Percentiles rank a stretch among this genome's conserved stretches.
Conservation (phyloP, 2,888 invertebrate genomes). For the Acronicta psi region DNA sequence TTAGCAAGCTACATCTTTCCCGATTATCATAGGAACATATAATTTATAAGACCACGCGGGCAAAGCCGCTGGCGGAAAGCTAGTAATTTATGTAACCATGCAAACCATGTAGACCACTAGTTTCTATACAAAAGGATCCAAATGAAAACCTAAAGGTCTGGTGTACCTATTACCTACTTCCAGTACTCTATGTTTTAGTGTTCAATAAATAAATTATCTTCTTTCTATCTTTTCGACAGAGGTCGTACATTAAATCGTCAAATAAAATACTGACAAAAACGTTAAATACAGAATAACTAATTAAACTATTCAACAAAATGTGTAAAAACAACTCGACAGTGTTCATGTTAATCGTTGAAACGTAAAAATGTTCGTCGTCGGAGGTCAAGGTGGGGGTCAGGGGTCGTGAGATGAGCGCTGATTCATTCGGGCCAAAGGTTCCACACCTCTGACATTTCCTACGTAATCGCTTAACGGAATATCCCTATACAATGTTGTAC, state of each 20-base stretch:
- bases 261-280: not conserved
- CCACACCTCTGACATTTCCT: constrained; percentile 62
- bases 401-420: constrained; percentile 68
- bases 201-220: not conserved
- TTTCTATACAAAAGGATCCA: too few species aligned
- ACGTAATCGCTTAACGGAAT: constrained; percentile 58
- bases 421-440: constrained; percentile 68
- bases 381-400: constrained; percentile 63
- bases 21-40: too few species aligned
- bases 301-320: constrained; percentile 2
- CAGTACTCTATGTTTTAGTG: too few species aligned
- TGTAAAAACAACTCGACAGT: constrained; percentile 24
- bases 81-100: too few species aligned
- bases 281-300: constrained; percentile 7
- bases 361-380: constrained; percentile 61
- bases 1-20: too few species aligned
- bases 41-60: too few species aligned
- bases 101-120: too few species aligned
- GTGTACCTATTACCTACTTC: too few species aligned
- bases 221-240: not conserved
- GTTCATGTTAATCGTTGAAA: constrained; percentile 48
- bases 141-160: too few species aligned
- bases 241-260: not conserved
- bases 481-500: constrained; percentile 44
- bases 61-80: too few species aligned